Percentiles rank a stretch among this genome's conserved stretches.
Conservation (phyloP, 1,140 invertebrate species). For the Penaeus vannamei region DNA sequence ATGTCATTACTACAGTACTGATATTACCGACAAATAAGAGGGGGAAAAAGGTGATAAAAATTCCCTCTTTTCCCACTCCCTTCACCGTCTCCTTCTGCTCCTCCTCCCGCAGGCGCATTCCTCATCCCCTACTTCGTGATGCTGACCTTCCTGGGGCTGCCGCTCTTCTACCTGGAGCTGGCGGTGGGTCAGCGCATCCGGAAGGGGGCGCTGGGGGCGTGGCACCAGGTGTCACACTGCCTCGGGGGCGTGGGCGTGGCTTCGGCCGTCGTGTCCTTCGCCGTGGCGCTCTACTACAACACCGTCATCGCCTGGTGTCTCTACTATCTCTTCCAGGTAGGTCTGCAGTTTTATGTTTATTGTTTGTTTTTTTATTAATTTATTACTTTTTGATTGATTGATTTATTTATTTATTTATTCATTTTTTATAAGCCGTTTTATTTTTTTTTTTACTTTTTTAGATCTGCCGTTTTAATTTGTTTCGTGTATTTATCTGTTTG, state of each 20-base stretch:
- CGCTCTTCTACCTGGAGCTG: conserved; percentile 62
- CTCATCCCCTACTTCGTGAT: conserved; percentile 64
- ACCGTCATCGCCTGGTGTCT: conserved; percentile 99
- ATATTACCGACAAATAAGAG: too few species aligned
- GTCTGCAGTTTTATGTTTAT: neutral
- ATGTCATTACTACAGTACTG: too few species aligned
- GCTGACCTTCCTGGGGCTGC: conserved; percentile 60
- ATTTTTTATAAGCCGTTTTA: too few species aligned
- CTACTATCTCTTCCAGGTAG: conserved; percentile 92
- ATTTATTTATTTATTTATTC: neutral
- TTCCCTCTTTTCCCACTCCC: too few species aligned
- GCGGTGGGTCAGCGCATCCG: conserved; percentile 58
- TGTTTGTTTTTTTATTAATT: conserved; percentile 75
- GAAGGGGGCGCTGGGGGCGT: conserved; percentile 90
- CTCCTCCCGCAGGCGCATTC: conserved; percentile 49
- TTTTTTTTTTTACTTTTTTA: too few species aligned
- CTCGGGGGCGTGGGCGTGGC: conserved; percentile 90
- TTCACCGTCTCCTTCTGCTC: neutral
- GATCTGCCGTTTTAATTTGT: too few species aligned
- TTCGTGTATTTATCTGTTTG: too few species aligned
- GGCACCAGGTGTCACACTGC: conserved; percentile 95
- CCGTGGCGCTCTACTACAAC: conserved; percentile 90
- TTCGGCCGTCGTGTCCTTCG: conserved; percentile 86
- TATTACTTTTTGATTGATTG: neutral
- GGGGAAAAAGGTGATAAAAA: too few species aligned